Base-by-base conservation (phyloP, 2,113 vertebrate species). In the Notothenia coriiceps region DNA sequence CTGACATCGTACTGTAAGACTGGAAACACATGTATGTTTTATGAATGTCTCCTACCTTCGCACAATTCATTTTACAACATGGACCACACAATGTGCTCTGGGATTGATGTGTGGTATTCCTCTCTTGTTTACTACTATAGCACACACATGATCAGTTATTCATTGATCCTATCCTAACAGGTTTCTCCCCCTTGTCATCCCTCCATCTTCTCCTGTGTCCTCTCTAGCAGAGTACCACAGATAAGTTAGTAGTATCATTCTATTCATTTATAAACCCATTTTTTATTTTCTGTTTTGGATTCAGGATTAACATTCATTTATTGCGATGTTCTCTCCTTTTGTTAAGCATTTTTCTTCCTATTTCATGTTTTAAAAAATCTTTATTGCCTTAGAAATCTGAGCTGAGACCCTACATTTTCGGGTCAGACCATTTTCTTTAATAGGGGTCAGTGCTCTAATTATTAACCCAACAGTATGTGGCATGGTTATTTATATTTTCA, bases 141-240 rank as follows among this genome's bases (percentile, higher is more conserved):
- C 13, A 33, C 22, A 29, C 22, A 54, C 14, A 44, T 50, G 10
- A 69, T 81, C 49, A 57, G 44, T 62, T 40, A 79, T 64, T 82
- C 63, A 74, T 80, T 59, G 20, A 80, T 72, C n/a, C 51, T 50
- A 57, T 79, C 25, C 20, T 49, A 0, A 44, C 9, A 60, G 1
- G 20, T 54, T 54, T 44, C 46, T 35, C 25, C 12, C 10, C 17
- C 12, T 46, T 62, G 44, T 61, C 12, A 62, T 35, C 22, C 29
- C 18, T 22, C 29, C 17, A 10, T 56, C 8, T 11, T 17, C 3
- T 62, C 13, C 29, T 51, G 22, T 49, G 22, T 61, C n/a, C 6
- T 63, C 18, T 44, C 20, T 46, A 11, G 47, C 56, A 61, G 20
- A 78, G 14, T 55, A 60, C 13, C n/a, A 25, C n/a, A 57, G 50